Conservation (phyloP, 1,140 invertebrate genomes). For the Thaumetopoea pityocampa region DNA sequence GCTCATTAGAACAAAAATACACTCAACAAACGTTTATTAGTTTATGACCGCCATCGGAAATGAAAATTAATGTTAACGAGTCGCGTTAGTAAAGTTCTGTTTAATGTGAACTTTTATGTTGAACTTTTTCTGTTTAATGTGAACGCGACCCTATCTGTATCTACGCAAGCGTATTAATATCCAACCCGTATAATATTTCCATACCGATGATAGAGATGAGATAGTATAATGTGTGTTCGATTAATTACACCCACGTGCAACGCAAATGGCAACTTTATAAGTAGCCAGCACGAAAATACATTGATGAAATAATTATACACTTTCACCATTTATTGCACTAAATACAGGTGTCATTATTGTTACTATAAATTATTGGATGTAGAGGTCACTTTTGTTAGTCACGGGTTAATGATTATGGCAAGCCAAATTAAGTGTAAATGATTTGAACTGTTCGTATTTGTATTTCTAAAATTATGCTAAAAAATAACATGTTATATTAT, state of each 20-base stretch:
- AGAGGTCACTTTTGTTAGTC: too few species aligned
- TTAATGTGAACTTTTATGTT: too few species aligned
- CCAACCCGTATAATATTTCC: conserved; percentile 14
- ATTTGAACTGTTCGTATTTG: too few species aligned
- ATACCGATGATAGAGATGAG: conserved; percentile 9
- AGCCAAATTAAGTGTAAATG: too few species aligned
- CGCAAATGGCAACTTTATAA: conserved; percentile 6
- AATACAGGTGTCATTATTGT: too few species aligned
- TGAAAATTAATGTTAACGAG: conserved; percentile 41
- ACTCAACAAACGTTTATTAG: conserved; percentile 23
- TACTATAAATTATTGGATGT: too few species aligned
- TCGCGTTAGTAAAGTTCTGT: conserved; percentile 36
- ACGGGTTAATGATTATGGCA: too few species aligned
- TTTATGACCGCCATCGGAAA: conserved; percentile 31
- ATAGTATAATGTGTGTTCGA: conserved; percentile 12
- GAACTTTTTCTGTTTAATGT: too few species aligned
- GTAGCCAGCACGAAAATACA: conserved; percentile 8
- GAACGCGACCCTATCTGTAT: too few species aligned
- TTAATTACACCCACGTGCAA: conserved; percentile 13
- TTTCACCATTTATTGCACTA: conserved; percentile 8
- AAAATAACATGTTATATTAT: too few species aligned
- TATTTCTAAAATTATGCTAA: too few species aligned
- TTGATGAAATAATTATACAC: conserved; percentile 7
- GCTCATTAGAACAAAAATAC: conserved; percentile 4
- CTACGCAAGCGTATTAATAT: too few species aligned